Conservation (phyloP, 2,888 invertebrate species). For the Ypsolopha scabrella region DNA sequence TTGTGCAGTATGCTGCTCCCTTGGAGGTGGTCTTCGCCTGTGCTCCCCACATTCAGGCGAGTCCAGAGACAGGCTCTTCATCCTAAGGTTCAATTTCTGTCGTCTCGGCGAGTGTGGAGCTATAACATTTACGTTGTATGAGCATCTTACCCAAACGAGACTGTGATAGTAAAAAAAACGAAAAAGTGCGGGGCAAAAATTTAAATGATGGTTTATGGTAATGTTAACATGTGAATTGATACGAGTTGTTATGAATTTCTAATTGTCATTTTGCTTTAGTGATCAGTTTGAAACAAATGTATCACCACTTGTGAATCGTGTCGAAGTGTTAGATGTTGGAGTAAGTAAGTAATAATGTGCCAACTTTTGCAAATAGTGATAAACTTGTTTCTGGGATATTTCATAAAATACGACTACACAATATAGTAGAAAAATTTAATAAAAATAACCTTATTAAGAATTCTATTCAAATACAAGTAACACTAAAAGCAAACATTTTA, state of each 20-base stretch:
- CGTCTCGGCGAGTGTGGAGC: conserved; percentile 96
- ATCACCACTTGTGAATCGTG: too few relatives aligned
- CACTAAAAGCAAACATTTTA: too few relatives aligned
- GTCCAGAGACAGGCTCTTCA: conserved; percentile 98
- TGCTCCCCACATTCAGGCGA: conserved; percentile 93
- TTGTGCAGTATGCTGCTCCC: conserved; percentile 56
- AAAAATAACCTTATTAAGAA: not conserved
- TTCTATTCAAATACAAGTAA: not conserved
- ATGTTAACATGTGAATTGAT: too few relatives aligned
- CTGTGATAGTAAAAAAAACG: too few relatives aligned
- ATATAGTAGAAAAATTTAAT: not conserved
- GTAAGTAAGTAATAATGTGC: conserved; percentile 3
- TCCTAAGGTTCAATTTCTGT: conserved; percentile 95
- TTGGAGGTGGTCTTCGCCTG: conserved; percentile 72
- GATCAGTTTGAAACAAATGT: too few relatives aligned
- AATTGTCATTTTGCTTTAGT: too few relatives aligned
- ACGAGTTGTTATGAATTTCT: too few relatives aligned
- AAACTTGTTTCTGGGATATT: too few relatives aligned
- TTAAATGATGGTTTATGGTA: too few relatives aligned
- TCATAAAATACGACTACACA: too few relatives aligned
- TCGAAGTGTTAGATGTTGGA: not conserved
- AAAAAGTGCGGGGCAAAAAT: too few relatives aligned
- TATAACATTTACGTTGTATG: conserved; percentile 43
- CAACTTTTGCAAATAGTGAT: too few relatives aligned
- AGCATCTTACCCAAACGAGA: conserved; percentile 17